Conservation (phyloP, 2,888 invertebrate genomes). For the Tromatobia lineatoria region DNA sequence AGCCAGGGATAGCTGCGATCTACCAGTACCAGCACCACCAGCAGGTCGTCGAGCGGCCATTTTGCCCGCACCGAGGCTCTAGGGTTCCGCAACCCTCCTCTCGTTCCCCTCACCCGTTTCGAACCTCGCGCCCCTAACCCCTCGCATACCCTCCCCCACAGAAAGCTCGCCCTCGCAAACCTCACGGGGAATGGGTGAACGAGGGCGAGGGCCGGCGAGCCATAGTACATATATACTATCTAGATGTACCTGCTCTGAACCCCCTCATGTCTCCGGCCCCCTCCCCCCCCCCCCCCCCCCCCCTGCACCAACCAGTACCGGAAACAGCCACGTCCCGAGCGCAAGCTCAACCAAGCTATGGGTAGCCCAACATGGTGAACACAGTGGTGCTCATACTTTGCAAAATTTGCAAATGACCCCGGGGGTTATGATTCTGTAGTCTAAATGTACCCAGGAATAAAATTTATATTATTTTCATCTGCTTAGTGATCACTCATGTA, state of each 20-base stretch:
- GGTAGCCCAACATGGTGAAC: slow-evolving; percentile 82
- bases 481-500: too few relatives aligned
- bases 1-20: slow-evolving; percentile 75
- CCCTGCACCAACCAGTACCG: slow-evolving; percentile 76
- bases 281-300: slow-evolving; percentile 22
- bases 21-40: slow-evolving; percentile 74
- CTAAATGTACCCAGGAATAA: too few relatives aligned
- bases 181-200: slow-evolving; percentile 78
- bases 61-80: slow-evolving; percentile 79
- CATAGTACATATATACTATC: slow-evolving; percentile 78
- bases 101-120: slow-evolving; percentile 69
- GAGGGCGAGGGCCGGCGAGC: slow-evolving; percentile 81
- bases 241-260: slow-evolving; percentile 81
- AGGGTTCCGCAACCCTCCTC: slow-evolving; percentile 72
- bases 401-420: slow-evolving; percentile 50
- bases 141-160: slow-evolving; percentile 51
- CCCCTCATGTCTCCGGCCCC: slow-evolving; percentile 61
- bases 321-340: slow-evolving; percentile 82
- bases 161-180: slow-evolving; percentile 77
- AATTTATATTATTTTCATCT: too few relatives aligned
- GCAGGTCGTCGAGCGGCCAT: slow-evolving; percentile 82
- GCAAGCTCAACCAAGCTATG: slow-evolving; percentile 80
- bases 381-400: slow-evolving; percentile 81
- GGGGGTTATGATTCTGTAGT: slow-evolving; percentile 1
- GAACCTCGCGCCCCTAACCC: slow-evolving; percentile 61